Evolutionary conservation across 2,888 invertebrate species (phyloP), one percentile per base, ranked within the genome.

Genomic region (Drosophila robusta): DNA sequence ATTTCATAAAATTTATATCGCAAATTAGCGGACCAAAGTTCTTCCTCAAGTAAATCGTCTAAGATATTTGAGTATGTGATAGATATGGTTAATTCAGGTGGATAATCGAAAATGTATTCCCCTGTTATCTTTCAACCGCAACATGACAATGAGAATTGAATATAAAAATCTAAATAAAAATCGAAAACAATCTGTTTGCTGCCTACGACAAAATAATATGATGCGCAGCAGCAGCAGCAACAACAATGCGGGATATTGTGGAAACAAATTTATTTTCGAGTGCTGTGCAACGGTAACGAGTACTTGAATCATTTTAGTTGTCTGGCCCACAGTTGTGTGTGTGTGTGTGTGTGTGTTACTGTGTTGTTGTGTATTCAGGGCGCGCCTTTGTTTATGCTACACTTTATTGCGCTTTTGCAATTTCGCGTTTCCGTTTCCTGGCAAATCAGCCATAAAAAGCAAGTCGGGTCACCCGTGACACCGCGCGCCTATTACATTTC

Each of bases 391-490:
- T 88, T 85, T 85, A 88, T 85, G 87, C 89, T 88, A 80, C 85
- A 85, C 89, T 85, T 85, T 88, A 88, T 85, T 85, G 87, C 89
- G 89, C 87, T 88, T 84, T 88, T 88, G 89, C 89, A 87, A 87
- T 85, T 85, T 83, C 78, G 88, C 88, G 78, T 83, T 85, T 88
- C 88, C 88, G 83, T 87, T 84, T 86, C 88, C 87, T 80, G 88
- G 86, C 88, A 84, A 85, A 85, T 88, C 85, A 85, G 84, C 87
- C 85, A 87, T 84, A 84, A 84, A 87, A 83, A 87, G 77, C 76
- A 76, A 81, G 78, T 73, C 74, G 75, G 36, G 26, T 39, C 44
- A 34, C 74, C 75, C 78, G 78, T 75, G 78, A 75, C 75, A 75
- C 75, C 74, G 75, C 78, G 80, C 85, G 89, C 87, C 89, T 87